Evolutionary conservation across 2,888 invertebrate genomes (phyloP), one percentile per base, ranked within the genome.

Genomic region (Mythimna vitellina): DNA sequence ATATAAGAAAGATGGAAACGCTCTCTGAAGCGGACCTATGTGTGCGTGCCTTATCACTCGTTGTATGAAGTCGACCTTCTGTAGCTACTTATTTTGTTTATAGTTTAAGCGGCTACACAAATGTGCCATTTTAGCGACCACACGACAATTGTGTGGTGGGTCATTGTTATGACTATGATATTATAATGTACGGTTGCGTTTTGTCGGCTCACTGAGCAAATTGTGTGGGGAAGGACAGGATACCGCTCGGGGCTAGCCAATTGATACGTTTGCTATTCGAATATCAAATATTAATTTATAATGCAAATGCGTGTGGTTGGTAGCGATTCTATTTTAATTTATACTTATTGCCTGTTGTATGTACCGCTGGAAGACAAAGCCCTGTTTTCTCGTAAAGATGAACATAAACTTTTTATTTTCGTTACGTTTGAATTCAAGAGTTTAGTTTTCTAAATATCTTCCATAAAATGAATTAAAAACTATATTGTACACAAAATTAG

Each of bases 121-220:
- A 54, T 57, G 64, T n/a, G 17, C 29, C 57, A 60, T 62, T 73
- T 53, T 57, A 62, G 49, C 69, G 10, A 32, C 38, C 46, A 65
- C 51, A 57, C 35, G n/a, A 29, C 60, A 29, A 57, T 71, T 76
- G 76, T 76, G 81, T 51, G 54, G 61, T 42, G 25, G 22, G 57
- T 49, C 73, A 68, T 63, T 80, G 68, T 78, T 68, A 58, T 25
- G 51, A 63, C 29, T 64, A 56, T 51, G 58, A 80, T 66, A 76
- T 76, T 76, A 56, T 78, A 70, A 65, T 76, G 56, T 66, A 63
- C 58, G 17, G 42, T 76, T 62, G 70, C 17, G 57, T 57, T 60
- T 64, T 70, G 61, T 42, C 29, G 61, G 12, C 32, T 49, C 56
- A 62, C 38, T 78, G 70, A 54, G 20, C 65, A 57, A 70, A 53